Base-by-base conservation (phyloP, 2,113 vertebrate species). In the Axis porcinus region DNA sequence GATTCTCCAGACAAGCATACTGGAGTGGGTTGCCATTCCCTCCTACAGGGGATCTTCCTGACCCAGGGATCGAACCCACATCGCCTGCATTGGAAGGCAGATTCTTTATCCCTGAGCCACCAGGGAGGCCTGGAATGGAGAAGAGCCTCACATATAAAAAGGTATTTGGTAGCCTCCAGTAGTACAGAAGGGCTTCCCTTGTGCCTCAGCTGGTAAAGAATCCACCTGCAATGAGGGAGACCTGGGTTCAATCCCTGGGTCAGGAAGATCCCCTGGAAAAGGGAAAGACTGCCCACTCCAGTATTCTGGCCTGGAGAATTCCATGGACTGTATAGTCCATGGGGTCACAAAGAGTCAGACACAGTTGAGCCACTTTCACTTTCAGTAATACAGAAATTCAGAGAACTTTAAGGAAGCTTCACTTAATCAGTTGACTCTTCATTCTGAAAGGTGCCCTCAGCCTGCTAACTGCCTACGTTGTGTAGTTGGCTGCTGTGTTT, bases 31-130 rank as follows among this genome's bases (percentile, higher is more conserved):
- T 43, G 40, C 40, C 70, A 27, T 76, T 40, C 70, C 23, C 40
- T 43, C 40, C 40, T 76, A 40, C 11, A 7, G 70, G 23, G 70
- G 12, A 76, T 76, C 23, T 76, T 76, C 70, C 6, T 0, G 12
- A 76, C 70, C 23, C 40, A 7, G 40, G 70, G 40, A 43, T 76
- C 0, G 0, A 76, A 76, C 70, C 23, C 1, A 0, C 12, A n/a
- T 43, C 12, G 27, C 70, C 36, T 76, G 70, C 70, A 7, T 27
- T 7, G 70, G 23, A 43, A 76, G 23, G 70, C 3, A 0, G 70
- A 43, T 76, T 43, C 70, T 76, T 43, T 76, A 76, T 23, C 5
- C 16, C 23, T 27, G 36, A 76, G 70, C 12, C 36, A 43, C 70
- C 70, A 76, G 70, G 23, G 70, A 43, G 2, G 2, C 70, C 23